Evolutionary conservation across 2,797 vertebrate species (phyloP).

Genomic region (Rhinichthys osculus): DNA sequence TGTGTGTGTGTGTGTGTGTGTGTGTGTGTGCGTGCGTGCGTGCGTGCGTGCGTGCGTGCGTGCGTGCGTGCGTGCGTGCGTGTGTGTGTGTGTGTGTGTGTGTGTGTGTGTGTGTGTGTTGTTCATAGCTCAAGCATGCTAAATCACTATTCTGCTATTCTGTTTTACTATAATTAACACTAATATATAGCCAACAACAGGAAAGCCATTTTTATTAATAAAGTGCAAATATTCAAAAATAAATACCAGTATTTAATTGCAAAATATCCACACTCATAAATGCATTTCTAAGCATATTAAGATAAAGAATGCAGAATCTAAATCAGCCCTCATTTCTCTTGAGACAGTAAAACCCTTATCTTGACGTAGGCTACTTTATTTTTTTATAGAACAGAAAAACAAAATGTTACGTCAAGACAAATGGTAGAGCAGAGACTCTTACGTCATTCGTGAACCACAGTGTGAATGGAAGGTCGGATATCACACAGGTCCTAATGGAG

Average conservation of each 20-base stretch:
- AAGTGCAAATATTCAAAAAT: constrained; percentile 27
- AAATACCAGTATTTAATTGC: constrained; percentile 20
- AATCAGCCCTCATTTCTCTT: constrained; percentile 45
- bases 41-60: neutral
- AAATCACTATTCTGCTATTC: neutral
- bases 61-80: constrained; percentile 52
- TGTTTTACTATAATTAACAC: constrained; percentile 21
- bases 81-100: constrained; percentile 26
- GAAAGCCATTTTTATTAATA: constrained; percentile 11
- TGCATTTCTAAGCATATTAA: neutral
- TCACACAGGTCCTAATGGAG: neutral
- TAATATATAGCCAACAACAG: constrained; percentile 30
- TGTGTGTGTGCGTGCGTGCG: constrained; percentile 16
- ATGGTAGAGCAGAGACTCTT: neutral
- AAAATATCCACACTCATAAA: constrained; percentile 24
- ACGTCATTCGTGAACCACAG: constrained; percentile 8
- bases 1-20: constrained; percentile 22
- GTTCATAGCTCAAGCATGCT: neutral
- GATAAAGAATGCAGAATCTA: constrained; percentile 46
- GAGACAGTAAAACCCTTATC: constrained; percentile 37
- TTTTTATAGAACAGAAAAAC: neutral
- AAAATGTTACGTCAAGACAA: constrained; percentile 1
- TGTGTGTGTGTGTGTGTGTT: constrained; percentile 24
- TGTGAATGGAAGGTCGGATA: neutral
- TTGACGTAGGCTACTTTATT: neutral